Percentiles rank a stretch among this genome's conserved stretches.
Conservation (phyloP, 2,113 vertebrate species). For the Scomber colias region DNA sequence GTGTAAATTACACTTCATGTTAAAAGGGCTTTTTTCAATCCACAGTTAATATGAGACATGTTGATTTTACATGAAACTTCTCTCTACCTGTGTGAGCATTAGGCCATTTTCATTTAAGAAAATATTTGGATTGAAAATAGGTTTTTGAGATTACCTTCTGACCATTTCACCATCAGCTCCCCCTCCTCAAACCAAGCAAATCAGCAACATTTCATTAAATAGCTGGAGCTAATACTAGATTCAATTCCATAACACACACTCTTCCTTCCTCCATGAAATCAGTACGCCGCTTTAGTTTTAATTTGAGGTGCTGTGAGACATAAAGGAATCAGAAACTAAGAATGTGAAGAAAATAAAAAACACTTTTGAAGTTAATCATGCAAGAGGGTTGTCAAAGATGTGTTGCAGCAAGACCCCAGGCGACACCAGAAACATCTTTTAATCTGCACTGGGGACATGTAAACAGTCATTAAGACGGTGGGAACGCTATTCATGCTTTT, state of each 20-base stretch:
- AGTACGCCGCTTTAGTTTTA: not conserved
- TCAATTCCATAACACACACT: not conserved
- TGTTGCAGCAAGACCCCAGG: slow-evolving; percentile 63
- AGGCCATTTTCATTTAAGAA: slow-evolving; percentile 46
- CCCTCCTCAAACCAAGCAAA: slow-evolving; percentile 8
- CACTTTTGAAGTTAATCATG: slow-evolving; percentile 62
- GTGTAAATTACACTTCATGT: slow-evolving; percentile 51
- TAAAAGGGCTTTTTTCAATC: slow-evolving; percentile 17
- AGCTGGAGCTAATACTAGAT: not conserved
- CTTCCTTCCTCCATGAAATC: not conserved
- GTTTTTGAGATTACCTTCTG: slow-evolving; percentile 24
- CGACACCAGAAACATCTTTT: slow-evolving; percentile 71
- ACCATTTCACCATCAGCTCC: slow-evolving; percentile 22
- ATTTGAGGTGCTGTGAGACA: slow-evolving; percentile 17
- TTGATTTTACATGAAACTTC: slow-evolving; percentile 65
- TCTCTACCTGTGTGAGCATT: slow-evolving; percentile 33
- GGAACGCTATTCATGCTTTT: slow-evolving; percentile 69
- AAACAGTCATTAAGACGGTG: slow-evolving; percentile 79
- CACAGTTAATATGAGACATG: slow-evolving; percentile 50
- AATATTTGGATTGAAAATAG: slow-evolving; percentile 51
- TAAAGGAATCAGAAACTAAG: slow-evolving; percentile 33
- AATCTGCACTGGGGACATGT: slow-evolving; percentile 70
- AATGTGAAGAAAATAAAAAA: slow-evolving; percentile 29
- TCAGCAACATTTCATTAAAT: not conserved
- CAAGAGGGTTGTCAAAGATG: slow-evolving; percentile 59